Evolutionary conservation across 2,888 invertebrate genomes (phyloP).

Genomic region (Anodontia alba): DNA sequence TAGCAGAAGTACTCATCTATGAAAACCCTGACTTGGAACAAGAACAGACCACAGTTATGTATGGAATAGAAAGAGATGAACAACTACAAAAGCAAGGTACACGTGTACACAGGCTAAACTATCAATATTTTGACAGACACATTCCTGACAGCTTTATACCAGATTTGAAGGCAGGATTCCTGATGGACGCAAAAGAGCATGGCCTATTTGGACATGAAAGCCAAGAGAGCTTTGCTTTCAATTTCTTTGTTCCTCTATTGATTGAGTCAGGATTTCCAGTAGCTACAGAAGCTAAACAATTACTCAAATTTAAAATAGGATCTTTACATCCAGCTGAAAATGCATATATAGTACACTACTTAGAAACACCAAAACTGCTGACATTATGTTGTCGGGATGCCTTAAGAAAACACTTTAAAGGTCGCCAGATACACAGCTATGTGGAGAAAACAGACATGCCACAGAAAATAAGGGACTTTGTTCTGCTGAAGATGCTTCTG

Average conservation of each 20-base stretch:
- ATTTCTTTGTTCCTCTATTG: background rate
- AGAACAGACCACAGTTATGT: background rate
- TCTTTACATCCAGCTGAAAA: background rate
- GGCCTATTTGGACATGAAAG: background rate
- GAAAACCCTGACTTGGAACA: background rate
- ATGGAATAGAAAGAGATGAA: background rate
- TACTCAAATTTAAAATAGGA: background rate
- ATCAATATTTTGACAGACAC: too few relatives aligned
- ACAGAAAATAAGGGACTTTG: background rate
- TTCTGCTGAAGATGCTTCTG: background rate
- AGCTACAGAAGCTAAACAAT: background rate
- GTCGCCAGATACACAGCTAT: background rate
- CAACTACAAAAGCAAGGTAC: too few relatives aligned
- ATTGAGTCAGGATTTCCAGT: background rate
- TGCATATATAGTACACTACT: background rate
- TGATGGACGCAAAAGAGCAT: background rate
- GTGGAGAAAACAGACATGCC: background rate
- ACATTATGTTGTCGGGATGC: background rate
- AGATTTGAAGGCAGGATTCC: background rate
- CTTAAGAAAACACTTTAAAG: background rate
- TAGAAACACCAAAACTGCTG: background rate
- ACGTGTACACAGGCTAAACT: too few relatives aligned
- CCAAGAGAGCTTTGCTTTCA: background rate
- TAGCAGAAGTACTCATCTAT: background rate
- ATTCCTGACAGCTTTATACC: background rate